Evolutionary conservation across 2,113 vertebrate genomes (phyloP).

Genomic region (Salminus brasiliensis): DNA sequence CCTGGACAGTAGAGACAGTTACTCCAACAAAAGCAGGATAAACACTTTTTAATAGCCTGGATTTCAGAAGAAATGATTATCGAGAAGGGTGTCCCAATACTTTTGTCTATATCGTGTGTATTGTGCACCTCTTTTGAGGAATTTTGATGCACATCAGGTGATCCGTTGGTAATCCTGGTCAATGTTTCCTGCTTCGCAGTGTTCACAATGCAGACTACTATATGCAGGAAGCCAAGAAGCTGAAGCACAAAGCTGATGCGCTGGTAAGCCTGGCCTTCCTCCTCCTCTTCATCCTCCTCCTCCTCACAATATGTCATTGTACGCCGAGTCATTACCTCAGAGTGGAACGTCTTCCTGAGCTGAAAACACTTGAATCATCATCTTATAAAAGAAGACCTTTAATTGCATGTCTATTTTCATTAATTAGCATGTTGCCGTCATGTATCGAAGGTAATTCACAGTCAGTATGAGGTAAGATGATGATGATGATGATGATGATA

Average conservation of each 20-base stretch:
- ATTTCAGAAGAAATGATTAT: too few relatives aligned
- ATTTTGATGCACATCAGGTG: too few relatives aligned
- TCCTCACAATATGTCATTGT: not conserved
- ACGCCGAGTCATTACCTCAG: not conserved
- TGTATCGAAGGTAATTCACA: not conserved
- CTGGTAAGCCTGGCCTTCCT: slow-evolving; percentile 80
- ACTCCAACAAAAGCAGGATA: too few relatives aligned
- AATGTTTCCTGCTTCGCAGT: slow-evolving; percentile 65
- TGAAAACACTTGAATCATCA: not conserved
- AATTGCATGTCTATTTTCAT: not conserved
- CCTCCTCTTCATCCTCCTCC: too few relatives aligned
- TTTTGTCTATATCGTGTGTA: too few relatives aligned
- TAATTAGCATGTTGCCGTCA: not conserved
- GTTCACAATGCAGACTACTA: slow-evolving; percentile 89
- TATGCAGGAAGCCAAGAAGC: slow-evolving; percentile 89
- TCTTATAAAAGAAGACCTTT: not conserved
- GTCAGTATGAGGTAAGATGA: not conserved
- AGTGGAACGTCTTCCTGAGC: not conserved
- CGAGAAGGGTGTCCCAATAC: too few relatives aligned
- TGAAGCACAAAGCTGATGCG: slow-evolving; percentile 94
- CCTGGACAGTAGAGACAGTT: too few relatives aligned
- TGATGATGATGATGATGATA: too few relatives aligned
- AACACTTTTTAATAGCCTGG: too few relatives aligned
- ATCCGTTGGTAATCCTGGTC: not conserved
- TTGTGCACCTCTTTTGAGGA: too few relatives aligned